A percentile compares a stretch with the other conserved stretches of the same genome.
phyloP scores from a whole-genome alignment of 2,797 vertebrate species.

The Argentina silus region DNA sequence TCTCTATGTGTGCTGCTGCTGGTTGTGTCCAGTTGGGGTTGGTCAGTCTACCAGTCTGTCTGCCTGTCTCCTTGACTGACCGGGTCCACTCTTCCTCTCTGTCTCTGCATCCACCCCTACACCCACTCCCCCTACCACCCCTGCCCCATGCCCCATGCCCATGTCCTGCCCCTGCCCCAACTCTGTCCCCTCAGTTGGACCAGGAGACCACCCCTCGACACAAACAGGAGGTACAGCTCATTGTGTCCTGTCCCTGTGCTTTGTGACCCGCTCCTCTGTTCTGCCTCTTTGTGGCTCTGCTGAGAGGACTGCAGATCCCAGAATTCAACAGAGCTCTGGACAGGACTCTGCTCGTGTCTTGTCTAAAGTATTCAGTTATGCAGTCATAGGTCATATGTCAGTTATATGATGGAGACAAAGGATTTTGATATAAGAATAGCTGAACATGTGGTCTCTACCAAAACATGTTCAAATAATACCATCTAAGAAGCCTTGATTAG shows the following conservation, averaged over 20 bases:
- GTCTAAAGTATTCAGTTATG: background rate
- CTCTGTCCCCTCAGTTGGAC: slow-evolving; percentile 88
- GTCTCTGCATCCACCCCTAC: slow-evolving; percentile 58
- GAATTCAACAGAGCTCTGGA: background rate
- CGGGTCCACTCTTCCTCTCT: slow-evolving; percentile 40
- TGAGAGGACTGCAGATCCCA: background rate
- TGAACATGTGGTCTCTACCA: too few species aligned
- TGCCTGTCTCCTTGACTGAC: slow-evolving; percentile 35
- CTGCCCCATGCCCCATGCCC: slow-evolving; percentile 42
- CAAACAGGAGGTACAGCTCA: slow-evolving; percentile 92
- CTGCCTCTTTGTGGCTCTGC: background rate
- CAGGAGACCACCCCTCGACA: slow-evolving; percentile 93
- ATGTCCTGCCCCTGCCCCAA: slow-evolving; percentile 55
- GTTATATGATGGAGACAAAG: background rate
- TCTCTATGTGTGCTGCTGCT: background rate
- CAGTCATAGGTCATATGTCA: too few species aligned
- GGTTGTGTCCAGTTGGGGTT: background rate
- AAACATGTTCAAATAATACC: slow-evolving; percentile 1
- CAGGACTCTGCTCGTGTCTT: background rate
- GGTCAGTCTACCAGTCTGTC: slow-evolving; percentile 17
- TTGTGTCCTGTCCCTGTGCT: slow-evolving; percentile 14
- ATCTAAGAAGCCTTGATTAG: background rate
- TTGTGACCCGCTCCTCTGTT: slow-evolving; percentile 5
- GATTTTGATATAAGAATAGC: too few species aligned
- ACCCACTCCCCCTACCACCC: slow-evolving; percentile 50